A percentile compares a stretch with the other conserved stretches of the same genome.
These are phyloP conservation scores for Dendroctonus ponderosae DNA, from an alignment of 1,140 invertebrate genomes.

Conservation along the genomic window DNA sequence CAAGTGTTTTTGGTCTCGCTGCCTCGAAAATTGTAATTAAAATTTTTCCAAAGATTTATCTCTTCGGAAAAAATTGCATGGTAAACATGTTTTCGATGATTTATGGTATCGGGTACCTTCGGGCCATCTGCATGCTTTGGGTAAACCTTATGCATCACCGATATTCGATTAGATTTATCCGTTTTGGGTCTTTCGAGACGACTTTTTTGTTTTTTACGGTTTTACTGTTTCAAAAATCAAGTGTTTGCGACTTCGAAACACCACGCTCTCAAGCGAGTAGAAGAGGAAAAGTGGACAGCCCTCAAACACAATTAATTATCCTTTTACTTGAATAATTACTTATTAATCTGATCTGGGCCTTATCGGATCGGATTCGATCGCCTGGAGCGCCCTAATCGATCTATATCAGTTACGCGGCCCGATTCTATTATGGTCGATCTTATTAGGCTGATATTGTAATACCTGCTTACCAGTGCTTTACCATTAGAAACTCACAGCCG, in stretches of 20 bases:
- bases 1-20: slow-evolving; percentile 27
- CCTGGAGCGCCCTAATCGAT: slow-evolving; percentile 20
- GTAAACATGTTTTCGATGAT: slow-evolving; percentile 27
- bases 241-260: too few species aligned
- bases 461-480: too few species aligned
- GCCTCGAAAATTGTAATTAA: slow-evolving; percentile 29
- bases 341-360: slow-evolving; percentile 20
- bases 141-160: too few species aligned
- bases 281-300: too few species aligned
- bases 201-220: too few species aligned
- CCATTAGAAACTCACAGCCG: too few species aligned
- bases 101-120: slow-evolving; percentile 14
- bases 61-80: slow-evolving; percentile 25
- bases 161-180: too few species aligned
- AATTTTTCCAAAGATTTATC: slow-evolving; percentile 29
- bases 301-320: slow-evolving; percentile 16
- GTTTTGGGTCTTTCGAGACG: too few species aligned
- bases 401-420: slow-evolving; percentile 19
- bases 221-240: too few species aligned
- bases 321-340: slow-evolving; percentile 25
- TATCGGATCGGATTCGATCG: slow-evolving; percentile 16
- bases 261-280: too few species aligned
- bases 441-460: slow-evolving; percentile 10
- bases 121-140: too few species aligned
- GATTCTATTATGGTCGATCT: slow-evolving; percentile 23